Conservation (phyloP, 2,797 vertebrate species). For the Uromys caudimaculatus region DNA sequence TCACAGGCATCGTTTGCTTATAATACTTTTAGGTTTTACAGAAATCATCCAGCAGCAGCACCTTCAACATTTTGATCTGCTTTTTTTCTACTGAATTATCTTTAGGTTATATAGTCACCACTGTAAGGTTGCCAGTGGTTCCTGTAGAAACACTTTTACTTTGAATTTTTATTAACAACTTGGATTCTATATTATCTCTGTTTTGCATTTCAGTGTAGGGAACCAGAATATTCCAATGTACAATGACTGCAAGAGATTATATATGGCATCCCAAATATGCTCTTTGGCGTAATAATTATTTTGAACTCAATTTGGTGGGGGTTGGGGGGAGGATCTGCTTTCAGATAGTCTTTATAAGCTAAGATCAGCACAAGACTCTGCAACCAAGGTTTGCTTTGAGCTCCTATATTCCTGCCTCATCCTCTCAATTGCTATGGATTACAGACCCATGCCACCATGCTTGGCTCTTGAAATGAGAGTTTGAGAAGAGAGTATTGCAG, state of each 20-base stretch:
- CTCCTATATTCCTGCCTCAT: not conserved
- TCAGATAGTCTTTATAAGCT: not conserved
- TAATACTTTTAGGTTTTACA: not conserved
- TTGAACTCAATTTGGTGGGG: not conserved
- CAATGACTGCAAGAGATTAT: not conserved
- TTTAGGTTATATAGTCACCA: constrained; percentile 26
- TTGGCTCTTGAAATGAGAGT: not conserved
- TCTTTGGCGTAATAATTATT: constrained; percentile 32
- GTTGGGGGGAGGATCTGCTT: not conserved
- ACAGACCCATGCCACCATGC: not conserved
- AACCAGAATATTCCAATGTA: not conserved
- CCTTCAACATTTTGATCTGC: constrained; percentile 31
- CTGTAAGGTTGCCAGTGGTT: constrained; percentile 13
- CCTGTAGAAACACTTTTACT: not conserved
- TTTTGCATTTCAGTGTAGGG: not conserved
- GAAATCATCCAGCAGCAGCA: constrained; percentile 19
- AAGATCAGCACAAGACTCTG: not conserved
- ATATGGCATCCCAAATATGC: not conserved
- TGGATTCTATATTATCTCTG: constrained; percentile 25
- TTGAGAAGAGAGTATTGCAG: not conserved
- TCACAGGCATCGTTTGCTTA: constrained; percentile 46
- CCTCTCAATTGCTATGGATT: not conserved
- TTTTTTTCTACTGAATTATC: constrained; percentile 15
- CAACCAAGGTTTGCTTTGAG: not conserved
- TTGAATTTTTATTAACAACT: constrained; percentile 30